Evolutionary conservation across 1,140 invertebrate species (phyloP), one percentile per base, ranked within the genome.

Genomic region (Berghia stephanieae): DNA sequence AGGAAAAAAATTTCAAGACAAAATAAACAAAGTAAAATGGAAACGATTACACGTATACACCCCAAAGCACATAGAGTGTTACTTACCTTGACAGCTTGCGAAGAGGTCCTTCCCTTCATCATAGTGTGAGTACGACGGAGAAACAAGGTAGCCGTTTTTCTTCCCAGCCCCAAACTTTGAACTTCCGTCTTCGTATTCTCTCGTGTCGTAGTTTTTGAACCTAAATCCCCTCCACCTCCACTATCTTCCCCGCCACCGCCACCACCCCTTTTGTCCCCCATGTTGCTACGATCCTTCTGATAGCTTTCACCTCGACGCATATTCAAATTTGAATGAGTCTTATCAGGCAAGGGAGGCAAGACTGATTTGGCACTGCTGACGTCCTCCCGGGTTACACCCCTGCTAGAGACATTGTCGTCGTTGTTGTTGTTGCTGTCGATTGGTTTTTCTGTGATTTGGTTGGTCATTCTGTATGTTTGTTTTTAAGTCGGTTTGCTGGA

Each of bases 61-160:
- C n/a, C n/a, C n/a, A n/a, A 31, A 27, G 55, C 55, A 31, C n/a
- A 31, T 60, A 24, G 24, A 31, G 55, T 60, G 55, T 60, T n/a
- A 63, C 16, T 63, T 63, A 63, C 27, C 27, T 63, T 63, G 27
- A 42, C 8, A 5, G 76, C 68, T 42, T 60, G 52, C 1, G 67
- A 44, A 6, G 76, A 78, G 27, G 31, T 71, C 16, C 68, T 44
- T 0, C 68, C 68, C 24, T 55, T 60, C 66, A 77, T 55, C 49
- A 44, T 78, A 34, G 76, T 71, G 57, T 78, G 76, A n/a, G 68
- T 78, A 4, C 69, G 76, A 69, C 76, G 71, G n/a, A 78, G 76
- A 46, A 71, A 78, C 6, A 78, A 69, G 18, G 76, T 78, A 2
- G 76, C 76, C 34, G 76, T 78, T 21, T 57, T 71, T 27, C 27